Evolutionary conservation across 1,140 invertebrate species (phyloP).

Genomic region (Drosophila ogumai): DNA sequence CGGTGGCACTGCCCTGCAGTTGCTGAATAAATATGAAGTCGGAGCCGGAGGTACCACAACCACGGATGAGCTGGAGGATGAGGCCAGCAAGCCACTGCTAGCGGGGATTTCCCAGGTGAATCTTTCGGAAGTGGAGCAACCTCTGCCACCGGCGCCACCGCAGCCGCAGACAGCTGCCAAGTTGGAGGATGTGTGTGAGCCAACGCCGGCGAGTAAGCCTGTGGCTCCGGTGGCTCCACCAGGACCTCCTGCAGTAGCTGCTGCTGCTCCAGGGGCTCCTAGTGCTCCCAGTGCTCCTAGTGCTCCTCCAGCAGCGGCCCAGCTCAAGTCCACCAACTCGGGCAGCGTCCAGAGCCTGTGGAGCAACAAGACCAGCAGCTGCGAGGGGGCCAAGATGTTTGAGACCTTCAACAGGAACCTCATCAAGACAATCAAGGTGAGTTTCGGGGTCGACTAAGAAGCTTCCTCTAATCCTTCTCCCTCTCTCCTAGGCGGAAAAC

Average conservation of each 20-base stretch:
- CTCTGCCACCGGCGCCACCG: not conserved
- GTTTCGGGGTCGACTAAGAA: not conserved
- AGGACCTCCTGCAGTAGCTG: not conserved
- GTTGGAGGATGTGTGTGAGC: slow-evolving; percentile 69
- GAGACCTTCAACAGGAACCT: slow-evolving; percentile 84
- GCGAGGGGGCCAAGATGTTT: slow-evolving; percentile 84
- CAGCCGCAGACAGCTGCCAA: slow-evolving; percentile 23
- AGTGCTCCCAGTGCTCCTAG: not conserved
- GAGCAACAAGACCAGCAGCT: slow-evolving; percentile 82
- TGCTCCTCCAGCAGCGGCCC: slow-evolving; percentile 32
- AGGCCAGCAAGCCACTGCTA: slow-evolving; percentile 66
- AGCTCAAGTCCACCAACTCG: slow-evolving; percentile 72
- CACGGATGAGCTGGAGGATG: slow-evolving; percentile 67
- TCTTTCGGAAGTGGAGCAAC: slow-evolving; percentile 14
- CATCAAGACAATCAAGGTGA: slow-evolving; percentile 84
- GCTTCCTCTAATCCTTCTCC: not conserved
- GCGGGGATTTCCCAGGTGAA: slow-evolving; percentile 47
- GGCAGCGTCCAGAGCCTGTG: slow-evolving; percentile 83
- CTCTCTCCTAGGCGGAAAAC: slow-evolving; percentile 74
- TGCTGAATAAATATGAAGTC: slow-evolving; percentile 52
- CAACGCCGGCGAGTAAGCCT: slow-evolving; percentile 33
- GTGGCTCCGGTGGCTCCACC: slow-evolving; percentile 20
- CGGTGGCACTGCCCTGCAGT: slow-evolving; percentile 74
- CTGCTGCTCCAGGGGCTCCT: not conserved
- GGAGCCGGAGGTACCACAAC: not conserved